Percentiles rank a stretch among this genome's conserved stretches.
Evolutionary conservation across 1,140 invertebrate genomes (phyloP).

Genomic region (Brachionus rubens): DNA sequence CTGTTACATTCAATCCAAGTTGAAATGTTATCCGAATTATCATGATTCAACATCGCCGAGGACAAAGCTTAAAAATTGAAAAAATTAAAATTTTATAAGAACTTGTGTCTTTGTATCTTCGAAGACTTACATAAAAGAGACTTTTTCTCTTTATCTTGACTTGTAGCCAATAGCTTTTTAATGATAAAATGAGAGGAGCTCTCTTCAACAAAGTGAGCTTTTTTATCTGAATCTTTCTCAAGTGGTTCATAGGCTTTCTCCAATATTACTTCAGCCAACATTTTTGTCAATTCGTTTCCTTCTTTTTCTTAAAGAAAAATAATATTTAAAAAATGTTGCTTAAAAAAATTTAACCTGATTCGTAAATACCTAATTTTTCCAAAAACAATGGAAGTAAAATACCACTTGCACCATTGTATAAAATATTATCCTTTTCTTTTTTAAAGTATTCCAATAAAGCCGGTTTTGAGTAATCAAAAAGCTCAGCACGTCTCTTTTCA

Average conservation of each 20-base stretch:
- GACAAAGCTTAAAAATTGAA: slow-evolving; percentile 2
- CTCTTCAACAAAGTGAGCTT: slow-evolving; percentile 23
- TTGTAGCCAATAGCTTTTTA: slow-evolving; percentile 20
- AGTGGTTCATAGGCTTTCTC: neutral
- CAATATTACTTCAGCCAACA: neutral
- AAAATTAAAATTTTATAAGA: neutral
- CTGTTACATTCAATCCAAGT: slow-evolving; percentile 58
- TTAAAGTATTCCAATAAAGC: slow-evolving; percentile 65
- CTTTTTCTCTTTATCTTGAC: slow-evolving; percentile 19
- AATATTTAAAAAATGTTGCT: too few species aligned
- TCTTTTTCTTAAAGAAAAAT: neutral
- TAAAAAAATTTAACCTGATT: too few species aligned
- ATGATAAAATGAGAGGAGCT: slow-evolving; percentile 17
- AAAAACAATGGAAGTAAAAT: slow-evolving; percentile 32
- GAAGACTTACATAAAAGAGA: neutral
- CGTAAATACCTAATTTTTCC: slow-evolving; percentile 38
- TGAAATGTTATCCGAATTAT: slow-evolving; percentile 4
- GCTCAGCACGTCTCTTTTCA: slow-evolving; percentile 69
- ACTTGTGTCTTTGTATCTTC: neutral
- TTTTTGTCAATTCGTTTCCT: slow-evolving; percentile 19
- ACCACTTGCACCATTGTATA: slow-evolving; percentile 13
- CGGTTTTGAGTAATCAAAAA: slow-evolving; percentile 67
- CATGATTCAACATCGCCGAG: neutral
- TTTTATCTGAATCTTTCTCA: neutral
- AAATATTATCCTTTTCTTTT: slow-evolving; percentile 59